Evolutionary conservation across 2,888 invertebrate genomes (phyloP), one percentile per base, ranked within the genome.

Genomic region (Resseliella maxima): DNA sequence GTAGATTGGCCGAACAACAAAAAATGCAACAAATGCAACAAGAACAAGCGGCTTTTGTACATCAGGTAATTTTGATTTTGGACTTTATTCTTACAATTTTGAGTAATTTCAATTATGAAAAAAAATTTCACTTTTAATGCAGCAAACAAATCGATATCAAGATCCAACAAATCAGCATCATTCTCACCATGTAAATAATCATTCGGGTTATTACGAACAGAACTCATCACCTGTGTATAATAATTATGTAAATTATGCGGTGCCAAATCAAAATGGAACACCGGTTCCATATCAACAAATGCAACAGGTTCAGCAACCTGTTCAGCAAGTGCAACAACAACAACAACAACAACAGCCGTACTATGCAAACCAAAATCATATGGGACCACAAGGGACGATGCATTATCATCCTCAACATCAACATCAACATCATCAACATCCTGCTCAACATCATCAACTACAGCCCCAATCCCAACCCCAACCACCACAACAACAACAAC

Each of bases 251-350:
- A 83, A 83, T 83, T 83, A 83, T 83, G 38, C 38, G 15, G 38
- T 12, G 38, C 21, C 36, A 18, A 83, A 24, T 38, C 83, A 72
- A 72, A 72, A 72, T 31, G 31, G 31, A 2, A 0, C 72, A 24
- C 59, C 59, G 6, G 59, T 59, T 24, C 59, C n/a, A 24, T 59
- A 59, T 59, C 59, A 59, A 24, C 24, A n/a, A 24, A 59, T 24
- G 59, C 59, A 81, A 18, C 54, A 85, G n/a, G 83, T 86, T 24
- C 87, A 87, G 35, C 86, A 35, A 27, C 85, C 41, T 5, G 41
- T 41, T 41, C 41, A 87, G 54, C 87, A 87, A 85, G 64, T 59
- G 46, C 50, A 85, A 85, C 46, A 54, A n/a, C 85, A 85, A 18
- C 54, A 46, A 46, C 85, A 10, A 36, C 36, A 35, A 18, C 85